These are phyloP conservation scores for Crambe crambe DNA, from an alignment of 37 sponge, comb jelly and placozoan genomes.

Conservation along the genomic window DNA sequence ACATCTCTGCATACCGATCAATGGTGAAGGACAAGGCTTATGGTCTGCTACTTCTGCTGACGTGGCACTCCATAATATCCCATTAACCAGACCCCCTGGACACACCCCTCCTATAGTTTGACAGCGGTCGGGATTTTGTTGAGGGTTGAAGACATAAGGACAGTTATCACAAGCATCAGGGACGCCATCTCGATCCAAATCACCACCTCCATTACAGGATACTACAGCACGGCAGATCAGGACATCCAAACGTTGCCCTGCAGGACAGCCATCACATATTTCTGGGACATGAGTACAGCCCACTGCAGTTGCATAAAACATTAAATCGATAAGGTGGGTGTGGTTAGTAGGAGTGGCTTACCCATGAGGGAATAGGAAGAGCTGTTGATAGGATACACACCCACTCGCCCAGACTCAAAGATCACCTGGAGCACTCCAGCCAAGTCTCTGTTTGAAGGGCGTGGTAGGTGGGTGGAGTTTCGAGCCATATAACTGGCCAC, in stretches of 20 bases:
- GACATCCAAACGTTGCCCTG: conserved; percentile 1
- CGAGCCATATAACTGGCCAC: background rate
- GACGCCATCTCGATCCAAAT: conserved; percentile 32
- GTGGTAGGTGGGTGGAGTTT: conserved; percentile 4
- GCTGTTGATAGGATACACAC: background rate
- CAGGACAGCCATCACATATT: conserved; percentile 16
- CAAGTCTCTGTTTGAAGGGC: conserved; percentile 14
- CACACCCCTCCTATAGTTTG: conserved; percentile 7
- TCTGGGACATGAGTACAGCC: background rate
- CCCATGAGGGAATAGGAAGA: background rate
- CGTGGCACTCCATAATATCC: conserved; percentile 32
- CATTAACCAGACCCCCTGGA: conserved; percentile 21
- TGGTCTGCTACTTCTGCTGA: background rate
- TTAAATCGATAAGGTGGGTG: too few relatives aligned
- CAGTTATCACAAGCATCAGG: conserved; percentile 58
- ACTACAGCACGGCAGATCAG: conserved; percentile 7
- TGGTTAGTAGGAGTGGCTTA: background rate
- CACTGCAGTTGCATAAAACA: background rate
- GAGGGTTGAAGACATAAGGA: conserved; percentile 50
- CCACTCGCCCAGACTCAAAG: conserved; percentile 22
- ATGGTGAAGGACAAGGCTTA: conserved; percentile 27
- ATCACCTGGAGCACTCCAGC: conserved; percentile 34
- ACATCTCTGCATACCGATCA: conserved; percentile 31
- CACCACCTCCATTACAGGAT: background rate
- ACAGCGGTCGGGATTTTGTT: conserved; percentile 2